Evolutionary conservation across 2,113 vertebrate genomes (phyloP).

Genomic region (Falco punctatus): DNA sequence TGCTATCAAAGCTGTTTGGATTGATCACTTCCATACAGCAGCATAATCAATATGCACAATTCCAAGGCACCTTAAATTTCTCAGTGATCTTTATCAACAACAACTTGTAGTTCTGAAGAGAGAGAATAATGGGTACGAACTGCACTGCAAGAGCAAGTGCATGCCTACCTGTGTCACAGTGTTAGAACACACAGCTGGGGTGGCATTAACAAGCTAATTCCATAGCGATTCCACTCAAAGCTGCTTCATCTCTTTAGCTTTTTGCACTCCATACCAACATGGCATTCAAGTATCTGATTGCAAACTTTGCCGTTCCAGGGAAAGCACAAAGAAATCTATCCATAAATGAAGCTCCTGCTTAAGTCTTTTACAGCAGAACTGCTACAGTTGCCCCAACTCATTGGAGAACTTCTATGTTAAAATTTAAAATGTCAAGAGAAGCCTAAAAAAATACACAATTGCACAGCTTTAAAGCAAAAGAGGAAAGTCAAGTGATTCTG

Average conservation of each 20-base stretch:
- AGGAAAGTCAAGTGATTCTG: neutral
- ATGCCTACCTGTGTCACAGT: neutral
- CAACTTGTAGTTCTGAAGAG: neutral
- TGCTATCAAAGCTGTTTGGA: neutral
- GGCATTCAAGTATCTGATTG: neutral
- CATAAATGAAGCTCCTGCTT: neutral
- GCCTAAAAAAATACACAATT: neutral
- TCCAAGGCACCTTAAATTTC: neutral
- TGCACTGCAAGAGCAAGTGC: rapidly evolving
- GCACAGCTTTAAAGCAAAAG: neutral
- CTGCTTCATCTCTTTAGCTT: neutral
- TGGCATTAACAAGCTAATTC: neutral
- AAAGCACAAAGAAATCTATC: neutral
- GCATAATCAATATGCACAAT: neutral
- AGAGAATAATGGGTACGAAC: neutral
- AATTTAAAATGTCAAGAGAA: neutral
- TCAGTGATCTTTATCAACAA: neutral
- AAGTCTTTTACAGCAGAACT: neutral
- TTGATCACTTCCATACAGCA: neutral
- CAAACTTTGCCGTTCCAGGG: neutral
- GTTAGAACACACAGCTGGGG: rapidly evolving
- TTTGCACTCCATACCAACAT: neutral
- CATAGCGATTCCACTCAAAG: neutral
- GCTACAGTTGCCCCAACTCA: neutral
- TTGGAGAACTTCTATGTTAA: neutral